phyloP scores from a whole-genome alignment of 2,797 vertebrate species.

The Triplophysa bombifrons region DNA sequence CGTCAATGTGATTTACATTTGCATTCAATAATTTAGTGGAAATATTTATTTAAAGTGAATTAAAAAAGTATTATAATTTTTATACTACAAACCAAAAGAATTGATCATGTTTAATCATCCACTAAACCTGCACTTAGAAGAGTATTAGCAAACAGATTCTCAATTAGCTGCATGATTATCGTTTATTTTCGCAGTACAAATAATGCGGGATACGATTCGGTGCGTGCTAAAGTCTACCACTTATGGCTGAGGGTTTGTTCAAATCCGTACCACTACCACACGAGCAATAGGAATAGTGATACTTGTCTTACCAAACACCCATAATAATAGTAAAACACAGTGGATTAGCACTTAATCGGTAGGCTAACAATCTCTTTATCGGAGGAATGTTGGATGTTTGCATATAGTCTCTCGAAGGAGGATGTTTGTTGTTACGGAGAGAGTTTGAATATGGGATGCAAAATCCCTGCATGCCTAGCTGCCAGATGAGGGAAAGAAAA shows the following conservation, averaged over 20 bases:
- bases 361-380: conserved; percentile 9
- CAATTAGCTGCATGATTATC: too few species aligned
- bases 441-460: conserved; percentile 60
- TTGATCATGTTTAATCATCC: too few species aligned
- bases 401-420: conserved; percentile 15
- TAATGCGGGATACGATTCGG: not conserved
- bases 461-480: conserved; percentile 36
- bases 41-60: too few species aligned
- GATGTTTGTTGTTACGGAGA: conserved; percentile 53
- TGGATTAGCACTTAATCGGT: not conserved
- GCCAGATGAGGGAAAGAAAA: conserved; percentile 74
- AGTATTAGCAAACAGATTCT: too few species aligned
- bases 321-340: conserved; percentile 1
- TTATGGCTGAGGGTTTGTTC: not conserved
- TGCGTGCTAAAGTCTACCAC: not conserved
- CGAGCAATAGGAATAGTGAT: not conserved
- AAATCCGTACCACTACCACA: not conserved
- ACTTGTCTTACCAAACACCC: not conserved
- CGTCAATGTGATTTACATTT: not conserved
- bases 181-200: not conserved
- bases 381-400: conserved; percentile 18
- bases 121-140: too few species aligned
- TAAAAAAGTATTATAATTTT: too few species aligned
- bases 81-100: too few species aligned
- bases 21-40: too few species aligned